These are phyloP conservation scores for Ciconia maguari DNA, from an alignment of 2,113 vertebrate species.

Conservation along the genomic window DNA sequence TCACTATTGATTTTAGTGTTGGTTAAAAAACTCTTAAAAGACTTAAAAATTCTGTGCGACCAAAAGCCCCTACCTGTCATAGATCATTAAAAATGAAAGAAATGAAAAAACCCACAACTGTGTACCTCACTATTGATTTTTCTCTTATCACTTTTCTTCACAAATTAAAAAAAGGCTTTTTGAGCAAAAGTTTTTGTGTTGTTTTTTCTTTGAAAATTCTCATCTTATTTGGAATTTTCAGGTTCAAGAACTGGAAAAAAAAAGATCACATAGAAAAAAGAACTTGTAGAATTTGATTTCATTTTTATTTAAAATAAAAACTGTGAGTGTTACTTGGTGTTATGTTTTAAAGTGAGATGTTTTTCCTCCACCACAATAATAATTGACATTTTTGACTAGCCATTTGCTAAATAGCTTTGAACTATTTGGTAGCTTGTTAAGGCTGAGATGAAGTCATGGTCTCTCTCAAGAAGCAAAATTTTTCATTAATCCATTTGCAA, in stretches of 20 bases:
- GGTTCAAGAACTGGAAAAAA: neutral
- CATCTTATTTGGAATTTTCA: neutral
- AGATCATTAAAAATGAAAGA: neutral
- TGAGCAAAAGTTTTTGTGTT: neutral
- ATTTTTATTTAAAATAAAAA: neutral
- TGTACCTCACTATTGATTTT: neutral
- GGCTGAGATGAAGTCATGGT: neutral
- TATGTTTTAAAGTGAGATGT: neutral
- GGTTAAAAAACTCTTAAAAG: neutral
- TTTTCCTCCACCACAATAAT: neutral
- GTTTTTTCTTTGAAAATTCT: neutral
- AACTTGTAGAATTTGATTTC: neutral
- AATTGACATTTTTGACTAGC: neutral
- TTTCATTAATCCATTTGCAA: neutral
- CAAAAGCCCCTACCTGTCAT: neutral
- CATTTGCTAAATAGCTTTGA: neutral
- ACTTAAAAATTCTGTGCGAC: neutral
- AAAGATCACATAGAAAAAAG: neutral
- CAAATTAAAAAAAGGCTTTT: neutral
- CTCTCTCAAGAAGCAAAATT: neutral
- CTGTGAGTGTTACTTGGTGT: neutral
- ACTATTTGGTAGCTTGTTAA: neutral
- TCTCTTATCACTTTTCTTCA: neutral
- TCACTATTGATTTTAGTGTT: neutral
- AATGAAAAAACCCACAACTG: accelerated